Percentiles rank a stretch among this genome's conserved stretches.
Conservation (phyloP, 2,888 invertebrate species). For the Liodrosophila aerea region DNA sequence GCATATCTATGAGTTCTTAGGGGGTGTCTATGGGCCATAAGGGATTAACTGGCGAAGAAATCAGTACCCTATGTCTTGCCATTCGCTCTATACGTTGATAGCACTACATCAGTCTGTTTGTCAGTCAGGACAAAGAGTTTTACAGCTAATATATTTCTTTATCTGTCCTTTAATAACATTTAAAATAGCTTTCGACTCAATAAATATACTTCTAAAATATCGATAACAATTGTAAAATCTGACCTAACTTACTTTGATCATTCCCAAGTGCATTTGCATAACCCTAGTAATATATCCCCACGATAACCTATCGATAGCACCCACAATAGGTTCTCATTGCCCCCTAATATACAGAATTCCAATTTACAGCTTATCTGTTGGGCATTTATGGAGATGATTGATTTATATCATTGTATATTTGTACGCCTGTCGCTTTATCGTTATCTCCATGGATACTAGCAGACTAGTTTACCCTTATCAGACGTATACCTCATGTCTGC, state of each 20-base stretch:
- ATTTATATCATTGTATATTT: slow-evolving; percentile 21
- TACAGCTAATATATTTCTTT: too few species aligned
- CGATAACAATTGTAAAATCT: not conserved
- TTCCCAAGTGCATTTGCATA: not conserved
- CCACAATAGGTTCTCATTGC: not conserved
- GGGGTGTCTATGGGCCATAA: too few species aligned
- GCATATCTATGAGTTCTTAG: too few species aligned
- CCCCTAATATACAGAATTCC: not conserved
- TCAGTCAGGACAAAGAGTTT: too few species aligned
- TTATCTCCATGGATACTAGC: slow-evolving; percentile 4
- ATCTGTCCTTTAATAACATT: too few species aligned
- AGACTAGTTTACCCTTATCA: slow-evolving; percentile 1
- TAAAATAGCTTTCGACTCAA: too few species aligned
- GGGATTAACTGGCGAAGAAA: too few species aligned
- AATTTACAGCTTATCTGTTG: slow-evolving; percentile 4
- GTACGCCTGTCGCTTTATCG: slow-evolving; percentile 9
- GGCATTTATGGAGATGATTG: slow-evolving; percentile 9
- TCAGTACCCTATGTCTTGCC: too few species aligned
- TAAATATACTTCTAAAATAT: too few species aligned
- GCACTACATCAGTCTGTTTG: too few species aligned
- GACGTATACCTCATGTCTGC: slow-evolving; percentile 1
- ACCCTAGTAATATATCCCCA: not conserved
- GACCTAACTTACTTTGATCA: too few species aligned
- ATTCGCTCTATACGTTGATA: too few species aligned
- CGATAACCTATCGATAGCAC: not conserved